Conservation (phyloP, 1,140 invertebrate genomes). For the Bombus confusus region DNA sequence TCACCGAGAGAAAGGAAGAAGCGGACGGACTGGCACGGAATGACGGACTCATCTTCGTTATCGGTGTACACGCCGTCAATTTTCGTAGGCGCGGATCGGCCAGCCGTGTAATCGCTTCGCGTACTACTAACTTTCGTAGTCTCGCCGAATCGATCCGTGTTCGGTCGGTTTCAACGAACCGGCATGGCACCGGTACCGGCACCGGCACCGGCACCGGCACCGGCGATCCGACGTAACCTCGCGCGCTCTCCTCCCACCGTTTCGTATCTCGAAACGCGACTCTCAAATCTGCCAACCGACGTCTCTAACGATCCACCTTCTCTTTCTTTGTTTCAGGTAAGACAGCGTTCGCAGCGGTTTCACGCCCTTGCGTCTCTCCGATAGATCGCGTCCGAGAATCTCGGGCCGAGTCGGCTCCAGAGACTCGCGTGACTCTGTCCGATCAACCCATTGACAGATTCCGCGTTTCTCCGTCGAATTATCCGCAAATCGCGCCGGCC, state of each 20-base stretch:
- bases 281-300: not conserved
- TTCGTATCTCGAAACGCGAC: constrained; percentile 49
- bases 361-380: constrained; percentile 4
- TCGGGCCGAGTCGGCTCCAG: no score
- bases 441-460: constrained; percentile 34
- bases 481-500: not conserved
- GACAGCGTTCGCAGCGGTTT: not conserved
- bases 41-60: constrained; percentile 66
- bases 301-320: not conserved
- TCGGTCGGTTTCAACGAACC: constrained; percentile 59
- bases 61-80: constrained; percentile 65
- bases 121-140: constrained; percentile 75
- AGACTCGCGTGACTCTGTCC: not conserved
- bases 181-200: no score
- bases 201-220: not conserved
- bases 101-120: constrained; percentile 73
- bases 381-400: constrained; percentile 10
- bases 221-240: constrained; percentile 25
- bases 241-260: constrained; percentile 30
- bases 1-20: constrained; percentile 23
- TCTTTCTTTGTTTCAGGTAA: constrained; percentile 67
- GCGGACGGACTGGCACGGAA: constrained; percentile 61
- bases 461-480: not conserved
- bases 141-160: constrained; percentile 79
- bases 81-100: constrained; percentile 68